phyloP scores from a whole-genome alignment of 2,888 invertebrate genomes.

The Deladenus siricidicola region DNA sequence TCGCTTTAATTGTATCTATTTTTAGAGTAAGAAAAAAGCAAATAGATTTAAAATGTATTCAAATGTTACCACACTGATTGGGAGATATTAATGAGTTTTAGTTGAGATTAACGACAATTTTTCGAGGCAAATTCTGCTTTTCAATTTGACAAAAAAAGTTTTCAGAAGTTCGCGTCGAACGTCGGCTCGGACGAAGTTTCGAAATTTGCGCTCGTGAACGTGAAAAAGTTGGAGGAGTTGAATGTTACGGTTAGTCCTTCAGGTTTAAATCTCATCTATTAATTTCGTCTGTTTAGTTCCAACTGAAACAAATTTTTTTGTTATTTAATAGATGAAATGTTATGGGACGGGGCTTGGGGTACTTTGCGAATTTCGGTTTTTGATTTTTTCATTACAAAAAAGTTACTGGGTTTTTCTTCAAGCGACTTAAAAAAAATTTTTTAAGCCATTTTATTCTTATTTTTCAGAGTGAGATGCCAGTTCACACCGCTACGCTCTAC shows the following conservation, averaged over 20 bases:
- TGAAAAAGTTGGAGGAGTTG: constrained; percentile 5
- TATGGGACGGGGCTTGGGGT: too few species aligned
- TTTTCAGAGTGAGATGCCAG: constrained; percentile 5
- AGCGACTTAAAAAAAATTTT: not conserved
- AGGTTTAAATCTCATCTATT: not conserved
- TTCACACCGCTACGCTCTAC: constrained; percentile 9
- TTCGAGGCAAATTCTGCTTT: not conserved
- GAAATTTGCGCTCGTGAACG: constrained; percentile 18
- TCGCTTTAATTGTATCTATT: too few species aligned
- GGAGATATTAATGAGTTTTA: too few species aligned
- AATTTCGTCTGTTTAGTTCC: not conserved
- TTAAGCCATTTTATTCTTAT: not conserved
- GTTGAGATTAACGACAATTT: too few species aligned
- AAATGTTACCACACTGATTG: too few species aligned
- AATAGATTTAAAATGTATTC: too few species aligned
- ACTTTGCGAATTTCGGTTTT: too few species aligned
- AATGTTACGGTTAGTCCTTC: constrained; percentile 1
- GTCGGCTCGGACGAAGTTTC: constrained; percentile 11
- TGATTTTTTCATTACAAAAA: too few species aligned
- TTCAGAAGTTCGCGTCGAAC: constrained; percentile 5
- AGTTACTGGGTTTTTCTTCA: too few species aligned
- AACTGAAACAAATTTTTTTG: not conserved
- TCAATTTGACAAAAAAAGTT: not conserved
- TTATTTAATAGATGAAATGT: too few species aligned
- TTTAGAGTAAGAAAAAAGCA: too few species aligned